A percentile compares a stretch with the other conserved stretches of the same genome.
Conservation (phyloP, 2,797 vertebrate species). For the Acridotheres tristis region DNA sequence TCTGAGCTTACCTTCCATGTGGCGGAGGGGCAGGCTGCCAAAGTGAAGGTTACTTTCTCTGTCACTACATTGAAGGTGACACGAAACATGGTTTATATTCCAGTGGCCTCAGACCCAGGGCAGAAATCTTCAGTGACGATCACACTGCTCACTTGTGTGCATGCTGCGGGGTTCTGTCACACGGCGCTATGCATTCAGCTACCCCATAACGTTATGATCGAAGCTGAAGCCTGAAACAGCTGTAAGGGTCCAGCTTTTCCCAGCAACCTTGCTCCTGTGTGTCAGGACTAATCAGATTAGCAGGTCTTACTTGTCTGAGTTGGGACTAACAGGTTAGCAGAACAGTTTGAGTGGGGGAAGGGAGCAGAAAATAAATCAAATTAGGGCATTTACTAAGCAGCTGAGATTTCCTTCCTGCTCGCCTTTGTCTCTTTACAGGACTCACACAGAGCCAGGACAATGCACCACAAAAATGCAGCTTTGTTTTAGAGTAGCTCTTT, state of each 20-base stretch:
- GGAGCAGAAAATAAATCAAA: constrained; percentile 56
- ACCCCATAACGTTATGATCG: neutral
- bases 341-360: constrained; percentile 56
- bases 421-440: constrained; percentile 45
- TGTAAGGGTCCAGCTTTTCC: constrained; percentile 22
- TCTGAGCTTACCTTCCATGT: constrained; percentile 34
- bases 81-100: constrained; percentile 48
- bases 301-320: constrained; percentile 61
- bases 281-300: constrained; percentile 65
- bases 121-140: neutral
- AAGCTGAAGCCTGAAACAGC: constrained; percentile 41
- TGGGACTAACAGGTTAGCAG: constrained; percentile 63
- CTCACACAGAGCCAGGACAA: constrained; percentile 57
- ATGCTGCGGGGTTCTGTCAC: neutral
- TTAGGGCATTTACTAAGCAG: constrained; percentile 55
- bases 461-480: constrained; percentile 20
- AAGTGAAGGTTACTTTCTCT: constrained; percentile 59
- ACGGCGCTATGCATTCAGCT: neutral
- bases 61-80: constrained; percentile 55
- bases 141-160: constrained; percentile 2
- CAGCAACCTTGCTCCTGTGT: constrained; percentile 27
- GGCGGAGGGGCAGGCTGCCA: constrained; percentile 34
- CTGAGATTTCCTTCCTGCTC: constrained; percentile 40
- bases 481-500: constrained; percentile 56
- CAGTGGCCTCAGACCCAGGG: neutral